Percentiles rank a stretch among this genome's conserved stretches.
These are phyloP conservation scores for Spongilla lacustris DNA, from an alignment of 37 sponge, comb jelly and placozoan species.

Conservation along the genomic window DNA sequence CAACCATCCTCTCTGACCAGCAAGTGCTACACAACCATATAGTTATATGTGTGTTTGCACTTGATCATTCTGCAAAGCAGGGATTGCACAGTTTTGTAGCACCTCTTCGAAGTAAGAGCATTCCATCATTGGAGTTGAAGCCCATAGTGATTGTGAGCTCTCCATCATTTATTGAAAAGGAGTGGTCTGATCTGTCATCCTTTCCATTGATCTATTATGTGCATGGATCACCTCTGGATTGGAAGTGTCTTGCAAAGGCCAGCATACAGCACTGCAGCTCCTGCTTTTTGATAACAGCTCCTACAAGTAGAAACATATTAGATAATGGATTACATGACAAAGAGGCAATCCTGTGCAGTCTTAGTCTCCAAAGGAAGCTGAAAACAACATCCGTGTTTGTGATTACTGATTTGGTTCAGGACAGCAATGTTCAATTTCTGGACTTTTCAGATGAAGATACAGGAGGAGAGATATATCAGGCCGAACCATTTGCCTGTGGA, in stretches of 20 bases:
- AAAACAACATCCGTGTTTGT: conserved; percentile 30
- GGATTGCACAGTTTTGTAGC: conserved; percentile 58
- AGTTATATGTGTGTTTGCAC: conserved; percentile 81
- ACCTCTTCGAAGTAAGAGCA: conserved; percentile 41
- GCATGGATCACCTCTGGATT: conserved; percentile 58
- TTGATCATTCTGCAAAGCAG: conserved; percentile 48
- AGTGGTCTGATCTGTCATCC: conserved; percentile 44
- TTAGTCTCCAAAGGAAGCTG: conserved; percentile 39
- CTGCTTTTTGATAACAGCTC: conserved; percentile 61
- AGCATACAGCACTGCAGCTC: conserved; percentile 32
- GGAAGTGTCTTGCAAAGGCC: conserved; percentile 38
- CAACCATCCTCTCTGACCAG: background rate
- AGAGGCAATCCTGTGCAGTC: conserved; percentile 68
- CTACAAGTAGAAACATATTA: background rate
- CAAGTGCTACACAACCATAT: conserved; percentile 53
- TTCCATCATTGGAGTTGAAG: conserved; percentile 24
- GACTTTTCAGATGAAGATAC: conserved; percentile 72
- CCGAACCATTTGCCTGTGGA: conserved; percentile 73
- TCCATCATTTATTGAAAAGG: conserved; percentile 56
- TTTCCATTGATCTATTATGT: conserved; percentile 59
- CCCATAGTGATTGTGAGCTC: conserved; percentile 67
- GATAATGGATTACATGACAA: conserved; percentile 72
- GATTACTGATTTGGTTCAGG: conserved; percentile 58
- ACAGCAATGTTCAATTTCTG: conserved; percentile 80
- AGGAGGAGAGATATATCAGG: conserved; percentile 34